These are phyloP conservation scores for Bambusicola thoracicus DNA, from an alignment of 2,113 vertebrate genomes.

Conservation along the genomic window DNA sequence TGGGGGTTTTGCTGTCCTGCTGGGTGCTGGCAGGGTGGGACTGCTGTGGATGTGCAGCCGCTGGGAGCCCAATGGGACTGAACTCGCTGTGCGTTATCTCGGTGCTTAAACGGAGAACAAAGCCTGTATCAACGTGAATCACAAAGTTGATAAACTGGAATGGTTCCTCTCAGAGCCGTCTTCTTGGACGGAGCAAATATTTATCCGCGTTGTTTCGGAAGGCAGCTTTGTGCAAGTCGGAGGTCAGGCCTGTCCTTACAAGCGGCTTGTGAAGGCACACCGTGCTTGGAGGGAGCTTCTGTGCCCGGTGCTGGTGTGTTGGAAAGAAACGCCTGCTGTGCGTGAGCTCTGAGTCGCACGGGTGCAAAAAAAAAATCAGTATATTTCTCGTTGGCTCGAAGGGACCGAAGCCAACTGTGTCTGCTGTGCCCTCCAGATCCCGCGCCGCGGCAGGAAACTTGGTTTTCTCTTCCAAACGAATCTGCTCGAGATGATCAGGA, in stretches of 20 bases:
- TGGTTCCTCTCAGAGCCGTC: conserved; percentile 42
- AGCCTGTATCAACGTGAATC: conserved; percentile 60
- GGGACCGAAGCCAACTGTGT: neutral
- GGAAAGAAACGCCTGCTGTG: neutral
- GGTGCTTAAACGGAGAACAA: conserved; percentile 47
- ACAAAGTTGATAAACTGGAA: conserved; percentile 71
- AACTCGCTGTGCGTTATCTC: conserved; percentile 11
- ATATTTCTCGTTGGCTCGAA: neutral
- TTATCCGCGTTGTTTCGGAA: conserved; percentile 61
- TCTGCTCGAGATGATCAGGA: conserved; percentile 20
- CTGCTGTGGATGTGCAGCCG: neutral
- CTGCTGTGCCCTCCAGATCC: neutral
- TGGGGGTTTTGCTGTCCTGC: neutral
- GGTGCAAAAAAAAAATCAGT: neutral
- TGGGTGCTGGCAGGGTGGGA: conserved; percentile 11
- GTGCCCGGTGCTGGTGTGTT: neutral
- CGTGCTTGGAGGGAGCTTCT: neutral
- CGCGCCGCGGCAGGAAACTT: neutral
- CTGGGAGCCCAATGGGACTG: neutral
- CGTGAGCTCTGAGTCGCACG: neutral
- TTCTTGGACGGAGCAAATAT: conserved; percentile 60
- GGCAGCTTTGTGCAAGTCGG: conserved; percentile 56
- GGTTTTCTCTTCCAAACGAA: neutral
- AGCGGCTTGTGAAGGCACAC: neutral
- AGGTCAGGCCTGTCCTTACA: conserved; percentile 69